Base-by-base conservation (phyloP, 1,140 invertebrate genomes). In the Vanessa tameamea region DNA sequence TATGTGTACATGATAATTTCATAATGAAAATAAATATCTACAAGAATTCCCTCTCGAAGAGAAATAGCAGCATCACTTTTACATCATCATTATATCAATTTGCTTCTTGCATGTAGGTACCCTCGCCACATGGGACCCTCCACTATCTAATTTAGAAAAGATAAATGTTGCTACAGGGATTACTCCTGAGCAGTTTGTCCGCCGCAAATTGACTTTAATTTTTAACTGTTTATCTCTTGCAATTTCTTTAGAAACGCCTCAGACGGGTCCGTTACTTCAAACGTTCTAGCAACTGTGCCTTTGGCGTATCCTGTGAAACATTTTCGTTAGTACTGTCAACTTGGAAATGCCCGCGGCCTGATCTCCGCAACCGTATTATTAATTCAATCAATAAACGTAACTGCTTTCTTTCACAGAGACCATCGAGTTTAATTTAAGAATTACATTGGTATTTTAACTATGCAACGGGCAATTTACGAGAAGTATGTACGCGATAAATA, bases 341-440 rank as follows among this genome's bases (percentile, higher is more conserved):
- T 75, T 37, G 64, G 57, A 51, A 61, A 61, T 71, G 78, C 78
- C 65, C 47, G 73, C 68, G 78, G 78, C 78, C 51, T 67, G 57
- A 48, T 31, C 37, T 69, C 61, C 50, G 64, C 76, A 57, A 51
- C 66, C 71, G 71, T 77, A 77, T 80, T 74, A 84, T 80, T 83
- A 89, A 87, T 83, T 84, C 77, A 78, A 83, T 67, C 82, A 82
- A 84, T 89, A 83, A 84, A 83, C 76, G 65, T 79, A 53, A 80
- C 78, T 82, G 78, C 82, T 82, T 84, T 72, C 65, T 73, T 73
- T 59, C 47, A 48, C 53, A 76, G 67, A 23, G 70, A 50, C 23
- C 20, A 16, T 68, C 12, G 16, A 61, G 31, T 37, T 61, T 37
- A 31, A 61, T 61, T 61, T n/a, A 37, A 61, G 15, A 9, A 61